Conservation (phyloP, 2,888 invertebrate species). For the Hartigia nigra region DNA sequence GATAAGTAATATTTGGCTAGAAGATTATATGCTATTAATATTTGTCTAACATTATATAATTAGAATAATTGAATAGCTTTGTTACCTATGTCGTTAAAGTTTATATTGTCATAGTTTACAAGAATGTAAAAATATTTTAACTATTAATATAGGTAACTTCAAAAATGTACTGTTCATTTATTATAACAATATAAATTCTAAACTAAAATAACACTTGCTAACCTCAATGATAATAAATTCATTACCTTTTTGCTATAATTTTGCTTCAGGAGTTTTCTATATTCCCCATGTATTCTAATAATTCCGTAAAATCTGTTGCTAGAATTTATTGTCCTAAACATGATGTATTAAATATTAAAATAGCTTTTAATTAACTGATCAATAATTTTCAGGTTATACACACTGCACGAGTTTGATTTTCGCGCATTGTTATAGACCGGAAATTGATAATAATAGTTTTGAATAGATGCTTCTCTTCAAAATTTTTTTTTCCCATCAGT, state of each 20-base stretch:
- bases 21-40: slow-evolving; percentile 3
- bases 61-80: background rate
- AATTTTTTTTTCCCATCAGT: background rate
- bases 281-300: background rate
- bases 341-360: background rate
- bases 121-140: background rate
- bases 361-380: background rate
- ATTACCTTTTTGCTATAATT: background rate
- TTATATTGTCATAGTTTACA: background rate
- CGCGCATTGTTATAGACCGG: background rate
- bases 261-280: background rate
- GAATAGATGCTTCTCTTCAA: background rate
- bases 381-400: background rate
- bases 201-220: background rate
- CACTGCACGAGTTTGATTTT: background rate
- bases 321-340: background rate
- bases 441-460: background rate
- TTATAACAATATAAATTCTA: background rate
- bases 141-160: background rate
- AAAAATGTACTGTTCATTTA: background rate
- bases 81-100: background rate
- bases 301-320: background rate
- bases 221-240: background rate
- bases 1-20: slow-evolving; percentile 60
- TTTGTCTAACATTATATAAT: background rate